These are phyloP conservation scores for Notothenia rossii DNA, from an alignment of 2,113 vertebrate genomes.

Conservation along the genomic window DNA sequence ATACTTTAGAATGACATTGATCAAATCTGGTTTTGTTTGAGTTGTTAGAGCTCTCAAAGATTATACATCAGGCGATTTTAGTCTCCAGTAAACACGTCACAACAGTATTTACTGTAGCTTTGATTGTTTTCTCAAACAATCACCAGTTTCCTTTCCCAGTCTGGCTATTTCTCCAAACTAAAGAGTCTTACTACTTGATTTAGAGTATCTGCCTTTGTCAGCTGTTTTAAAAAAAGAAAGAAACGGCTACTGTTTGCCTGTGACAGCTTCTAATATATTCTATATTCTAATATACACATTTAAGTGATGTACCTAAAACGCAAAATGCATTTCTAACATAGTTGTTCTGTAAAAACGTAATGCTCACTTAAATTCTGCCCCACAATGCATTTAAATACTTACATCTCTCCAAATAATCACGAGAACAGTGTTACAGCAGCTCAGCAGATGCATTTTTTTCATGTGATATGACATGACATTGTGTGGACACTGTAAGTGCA, in stretches of 20 bases:
- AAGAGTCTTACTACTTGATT: constrained; percentile 28
- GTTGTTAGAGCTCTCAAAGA: background rate
- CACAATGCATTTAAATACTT: background rate
- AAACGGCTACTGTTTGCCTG: background rate
- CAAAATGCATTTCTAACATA: background rate
- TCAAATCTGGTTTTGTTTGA: constrained; percentile 3
- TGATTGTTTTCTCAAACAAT: constrained; percentile 50
- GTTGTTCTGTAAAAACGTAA: background rate
- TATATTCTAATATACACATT: no score
- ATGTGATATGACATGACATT: constrained; percentile 2
- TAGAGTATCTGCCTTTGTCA: constrained; percentile 10
- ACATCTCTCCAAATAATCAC: background rate
- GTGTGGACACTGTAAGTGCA: background rate
- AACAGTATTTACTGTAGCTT: background rate
- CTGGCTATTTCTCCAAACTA: constrained; percentile 30
- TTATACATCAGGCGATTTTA: constrained; percentile 29
- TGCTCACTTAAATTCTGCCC: background rate
- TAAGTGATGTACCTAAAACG: background rate
- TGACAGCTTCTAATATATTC: constrained; percentile 24
- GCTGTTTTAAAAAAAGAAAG: constrained; percentile 6
- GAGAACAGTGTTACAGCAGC: background rate
- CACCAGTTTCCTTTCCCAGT: constrained; percentile 37
- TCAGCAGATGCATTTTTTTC: background rate
- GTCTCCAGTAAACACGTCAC: constrained; percentile 28
- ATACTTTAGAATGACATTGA: background rate